Conservation (phyloP, 2,797 vertebrate genomes). For the Odontamblyopus rebecca region DNA sequence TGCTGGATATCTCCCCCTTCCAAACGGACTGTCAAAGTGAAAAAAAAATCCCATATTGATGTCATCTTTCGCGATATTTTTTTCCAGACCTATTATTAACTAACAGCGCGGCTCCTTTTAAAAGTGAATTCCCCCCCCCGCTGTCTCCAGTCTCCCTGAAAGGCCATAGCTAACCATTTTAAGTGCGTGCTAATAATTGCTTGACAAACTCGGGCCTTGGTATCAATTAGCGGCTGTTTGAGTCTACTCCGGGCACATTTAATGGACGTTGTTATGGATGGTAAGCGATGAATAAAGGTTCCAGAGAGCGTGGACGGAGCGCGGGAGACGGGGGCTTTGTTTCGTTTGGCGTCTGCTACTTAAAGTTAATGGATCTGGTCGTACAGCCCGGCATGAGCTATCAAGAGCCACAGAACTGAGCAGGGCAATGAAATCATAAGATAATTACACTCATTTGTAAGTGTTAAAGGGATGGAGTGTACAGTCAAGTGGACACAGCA, state of each 20-base stretch:
- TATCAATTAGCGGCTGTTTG: constrained; percentile 96
- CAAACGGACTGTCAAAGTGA: constrained; percentile 63
- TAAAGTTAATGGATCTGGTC: constrained; percentile 59
- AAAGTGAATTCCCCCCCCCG: constrained; percentile 87
- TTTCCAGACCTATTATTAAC: constrained; percentile 83
- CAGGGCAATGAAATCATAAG: constrained; percentile 25
- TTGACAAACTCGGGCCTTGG: constrained; percentile 91
- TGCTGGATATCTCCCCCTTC: constrained; percentile 80
- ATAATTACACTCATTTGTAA: constrained; percentile 38
- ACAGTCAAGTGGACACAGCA: constrained; percentile 5
- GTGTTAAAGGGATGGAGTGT: constrained; percentile 23
- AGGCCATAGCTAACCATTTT: constrained; percentile 93
- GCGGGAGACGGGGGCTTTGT: constrained; percentile 54
- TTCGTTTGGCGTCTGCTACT: constrained; percentile 56
- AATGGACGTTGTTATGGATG: constrained; percentile 88
- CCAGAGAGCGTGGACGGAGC: constrained; percentile 57
- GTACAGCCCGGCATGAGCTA: constrained; percentile 51
- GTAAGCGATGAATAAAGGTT: constrained; percentile 67
- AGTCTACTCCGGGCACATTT: constrained; percentile 83
- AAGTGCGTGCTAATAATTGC: constrained; percentile 94
- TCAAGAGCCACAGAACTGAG: constrained; percentile 34
- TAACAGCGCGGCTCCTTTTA: constrained; percentile 87
- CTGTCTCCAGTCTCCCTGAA: constrained; percentile 84
- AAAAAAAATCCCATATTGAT: constrained; percentile 75
- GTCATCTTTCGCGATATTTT: constrained; percentile 89